phyloP scores from a whole-genome alignment of 1,140 invertebrate genomes.

The Plectrocnemia conspersa region DNA sequence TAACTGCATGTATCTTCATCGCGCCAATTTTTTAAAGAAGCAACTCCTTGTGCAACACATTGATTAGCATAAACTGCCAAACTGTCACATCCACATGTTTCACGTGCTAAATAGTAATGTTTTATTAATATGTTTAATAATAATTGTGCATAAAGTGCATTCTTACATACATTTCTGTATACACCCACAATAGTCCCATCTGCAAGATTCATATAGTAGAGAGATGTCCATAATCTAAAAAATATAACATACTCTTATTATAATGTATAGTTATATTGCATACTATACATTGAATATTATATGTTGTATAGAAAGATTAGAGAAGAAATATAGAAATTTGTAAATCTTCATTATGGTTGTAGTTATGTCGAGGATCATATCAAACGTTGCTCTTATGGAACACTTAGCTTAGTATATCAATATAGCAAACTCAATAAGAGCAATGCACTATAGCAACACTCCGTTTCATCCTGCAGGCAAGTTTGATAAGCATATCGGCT shows the following conservation, averaged over 20 bases:
- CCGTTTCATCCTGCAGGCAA: too few relatives aligned
- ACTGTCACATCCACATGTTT: conserved; percentile 69
- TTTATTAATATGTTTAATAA: background rate
- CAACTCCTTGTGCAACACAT: conserved; percentile 62
- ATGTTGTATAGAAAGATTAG: too few relatives aligned
- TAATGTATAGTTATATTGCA: background rate
- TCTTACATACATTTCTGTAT: background rate
- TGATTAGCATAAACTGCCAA: conserved; percentile 72
- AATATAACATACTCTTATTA: conserved; percentile 1
- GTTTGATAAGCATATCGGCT: too few relatives aligned
- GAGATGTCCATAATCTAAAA: conserved; percentile 53
- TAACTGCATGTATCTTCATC: conserved; percentile 71
- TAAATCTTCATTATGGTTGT: too few relatives aligned
- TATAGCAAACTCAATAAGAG: too few relatives aligned
- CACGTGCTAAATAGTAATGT: conserved; percentile 44
- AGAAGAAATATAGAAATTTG: too few relatives aligned
- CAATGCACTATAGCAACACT: too few relatives aligned
- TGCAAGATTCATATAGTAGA: conserved; percentile 61
- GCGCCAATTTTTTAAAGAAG: conserved; percentile 64
- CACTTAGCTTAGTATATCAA: too few relatives aligned
- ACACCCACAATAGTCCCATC: conserved; percentile 75
- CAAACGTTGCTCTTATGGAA: too few relatives aligned
- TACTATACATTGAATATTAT: background rate
- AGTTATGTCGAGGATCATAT: too few relatives aligned
- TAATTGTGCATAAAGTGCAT: conserved; percentile 7